Base-by-base conservation (phyloP, 2,888 invertebrate species). In the Odontomyia ornata region DNA sequence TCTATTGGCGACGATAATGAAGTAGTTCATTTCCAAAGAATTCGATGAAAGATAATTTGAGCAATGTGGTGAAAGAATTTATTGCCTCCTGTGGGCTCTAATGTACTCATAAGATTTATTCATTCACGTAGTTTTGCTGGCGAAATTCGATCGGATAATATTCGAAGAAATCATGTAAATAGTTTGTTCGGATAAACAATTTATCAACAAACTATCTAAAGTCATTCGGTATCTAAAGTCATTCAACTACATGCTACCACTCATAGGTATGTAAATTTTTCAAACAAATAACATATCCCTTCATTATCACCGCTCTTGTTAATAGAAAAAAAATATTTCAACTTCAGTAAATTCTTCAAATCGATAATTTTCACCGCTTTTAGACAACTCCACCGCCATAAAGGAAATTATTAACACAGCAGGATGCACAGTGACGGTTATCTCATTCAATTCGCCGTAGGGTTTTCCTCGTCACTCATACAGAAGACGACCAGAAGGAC, bases 401-500 rank as follows among this genome's bases (percentile, higher is more conserved):
- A 60, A 73, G 73, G 73, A 73, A 73, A 73, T 73, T 73, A 73
- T 73, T 73, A 73, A 73, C 73, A 36, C 60, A 73, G 73, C 57
- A 73, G 73, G 56, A 56, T 23, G 43, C 25, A 47, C 69, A 69
- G 30, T 43, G 69, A 69, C 69, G 69, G 69, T 69, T 69, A 69
- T 69, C 69, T 69, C 69, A 69, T 69, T 69, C 69, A 47, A 69
- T 9, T 47, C 25, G 69, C 69, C 69, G 69, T 69, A 69, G 69
- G 73, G 73, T 60, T 60, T 23, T 23, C 36, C 57, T 73, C 73
- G 28, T 72, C 18, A 15, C 23, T 23, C 36, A 15, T 23, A 57
- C 23, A 36, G n/a, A 47, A 43, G 72, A 30, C 56, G 25, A 28
- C n/a, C 60, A 23, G 36, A 60, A 56, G 36, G 36, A 36, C 36